These are phyloP conservation scores for Takifugu bimaculatus DNA, from an alignment of 2,113 vertebrate species.

Conservation along the genomic window DNA sequence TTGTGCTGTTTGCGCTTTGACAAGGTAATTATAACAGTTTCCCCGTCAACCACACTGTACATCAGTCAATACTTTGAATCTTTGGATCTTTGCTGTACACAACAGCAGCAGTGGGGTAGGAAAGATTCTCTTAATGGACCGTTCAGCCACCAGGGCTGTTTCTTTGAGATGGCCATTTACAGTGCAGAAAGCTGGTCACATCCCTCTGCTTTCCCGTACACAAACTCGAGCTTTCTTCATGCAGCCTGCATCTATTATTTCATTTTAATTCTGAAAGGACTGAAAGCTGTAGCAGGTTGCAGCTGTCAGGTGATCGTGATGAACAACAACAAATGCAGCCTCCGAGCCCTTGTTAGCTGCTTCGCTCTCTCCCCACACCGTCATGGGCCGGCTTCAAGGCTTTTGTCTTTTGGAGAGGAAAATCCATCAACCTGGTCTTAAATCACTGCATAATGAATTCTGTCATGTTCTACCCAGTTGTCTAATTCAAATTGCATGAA, in stretches of 20 bases:
- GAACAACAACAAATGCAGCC: not conserved
- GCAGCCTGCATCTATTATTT: constrained; percentile 6
- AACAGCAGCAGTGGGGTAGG: not conserved
- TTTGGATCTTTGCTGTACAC: no score
- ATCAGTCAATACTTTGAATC: no score
- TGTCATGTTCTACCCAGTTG: constrained; percentile 42
- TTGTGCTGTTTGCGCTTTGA: no score
- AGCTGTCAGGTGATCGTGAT: constrained; percentile 21
- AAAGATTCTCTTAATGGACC: not conserved
- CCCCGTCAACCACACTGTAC: no score
- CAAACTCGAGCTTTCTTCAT: not conserved
- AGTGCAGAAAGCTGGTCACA: no score
- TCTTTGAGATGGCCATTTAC: no score
- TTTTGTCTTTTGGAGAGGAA: constrained; percentile 48
- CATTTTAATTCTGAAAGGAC: not conserved
- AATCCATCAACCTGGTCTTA: constrained; percentile 65
- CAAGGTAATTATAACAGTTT: no score
- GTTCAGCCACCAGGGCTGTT: no score
- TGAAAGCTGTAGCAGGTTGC: constrained; percentile 3
- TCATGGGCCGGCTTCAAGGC: constrained; percentile 42
- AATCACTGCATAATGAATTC: constrained; percentile 64
- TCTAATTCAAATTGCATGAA: constrained; percentile 65
- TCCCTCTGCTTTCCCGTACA: not conserved
- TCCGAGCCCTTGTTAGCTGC: constrained; percentile 1
- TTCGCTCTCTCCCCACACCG: constrained; percentile 34